Conservation (phyloP, 2,888 invertebrate species). For the Orthosia cruda region DNA sequence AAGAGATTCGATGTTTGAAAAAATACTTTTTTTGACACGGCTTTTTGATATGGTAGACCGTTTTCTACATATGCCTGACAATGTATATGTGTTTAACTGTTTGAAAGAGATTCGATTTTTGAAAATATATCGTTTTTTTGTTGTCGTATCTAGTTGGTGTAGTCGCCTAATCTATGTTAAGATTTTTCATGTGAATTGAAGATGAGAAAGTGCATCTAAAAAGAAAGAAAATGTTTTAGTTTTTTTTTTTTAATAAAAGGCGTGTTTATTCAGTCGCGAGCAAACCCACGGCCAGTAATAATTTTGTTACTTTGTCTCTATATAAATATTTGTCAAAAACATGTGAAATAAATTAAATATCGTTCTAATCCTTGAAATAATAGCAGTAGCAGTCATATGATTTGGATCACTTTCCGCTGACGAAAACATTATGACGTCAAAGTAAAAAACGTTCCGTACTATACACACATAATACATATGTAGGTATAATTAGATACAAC, state of each 20-base stretch:
- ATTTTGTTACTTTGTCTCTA: conserved; percentile 1
- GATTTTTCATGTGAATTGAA: background rate
- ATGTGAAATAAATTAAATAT: conserved; percentile 42
- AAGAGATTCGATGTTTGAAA: background rate
- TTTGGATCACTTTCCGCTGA: conserved; percentile 21
- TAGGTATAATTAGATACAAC: background rate
- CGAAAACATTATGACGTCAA: conserved; percentile 48
- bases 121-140: background rate
- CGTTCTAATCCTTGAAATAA: conserved; percentile 45
- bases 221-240: background rate
- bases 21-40: too few relatives aligned
- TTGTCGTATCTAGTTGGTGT: background rate
- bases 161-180: background rate
- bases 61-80: conserved; percentile 2
- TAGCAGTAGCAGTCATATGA: conserved; percentile 56
- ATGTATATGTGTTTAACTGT: too few relatives aligned
- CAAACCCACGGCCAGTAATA: background rate
- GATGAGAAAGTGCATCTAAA: background rate
- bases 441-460: conserved; percentile 3
- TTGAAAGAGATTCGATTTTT: background rate
- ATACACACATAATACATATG: background rate
- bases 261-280: background rate
- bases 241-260: background rate
- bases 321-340: conserved; percentile 42
- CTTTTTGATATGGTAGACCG: conserved; percentile 25